phyloP scores from a whole-genome alignment of 2,888 invertebrate genomes.

The Hydrotaea cyrtoneurina region DNA sequence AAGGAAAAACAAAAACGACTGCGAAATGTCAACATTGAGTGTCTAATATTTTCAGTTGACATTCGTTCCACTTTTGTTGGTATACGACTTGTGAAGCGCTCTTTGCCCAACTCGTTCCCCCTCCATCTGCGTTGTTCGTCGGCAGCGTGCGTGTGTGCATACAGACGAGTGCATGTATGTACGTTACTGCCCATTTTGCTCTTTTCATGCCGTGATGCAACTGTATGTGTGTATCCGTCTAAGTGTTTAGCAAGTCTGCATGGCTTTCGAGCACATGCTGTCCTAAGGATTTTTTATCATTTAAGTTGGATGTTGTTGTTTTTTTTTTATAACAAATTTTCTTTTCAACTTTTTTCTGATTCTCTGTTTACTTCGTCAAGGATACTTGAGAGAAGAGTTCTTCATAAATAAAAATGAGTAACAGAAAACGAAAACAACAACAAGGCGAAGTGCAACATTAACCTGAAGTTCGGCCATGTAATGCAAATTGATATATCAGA shows the following conservation, averaged over 20 bases:
- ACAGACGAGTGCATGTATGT: background rate
- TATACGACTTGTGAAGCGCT: constrained; percentile 14
- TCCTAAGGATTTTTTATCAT: constrained; percentile 31
- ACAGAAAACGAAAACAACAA: constrained; percentile 23
- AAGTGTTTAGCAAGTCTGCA: background rate
- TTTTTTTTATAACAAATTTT: constrained; percentile 29
- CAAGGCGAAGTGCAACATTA: constrained; percentile 31
- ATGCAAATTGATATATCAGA: constrained; percentile 53
- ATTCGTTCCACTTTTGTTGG: constrained; percentile 32
- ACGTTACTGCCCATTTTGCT: background rate
- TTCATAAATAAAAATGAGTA: constrained; percentile 49
- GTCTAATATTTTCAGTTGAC: constrained; percentile 44
- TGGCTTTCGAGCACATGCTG: constrained; percentile 33
- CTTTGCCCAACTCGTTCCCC: background rate
- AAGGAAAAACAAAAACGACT: constrained; percentile 14
- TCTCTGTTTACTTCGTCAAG: constrained; percentile 47
- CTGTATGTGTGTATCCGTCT: background rate
- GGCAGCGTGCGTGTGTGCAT: background rate
- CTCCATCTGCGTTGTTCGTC: background rate
- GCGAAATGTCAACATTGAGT: constrained; percentile 41
- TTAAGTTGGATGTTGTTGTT: constrained; percentile 24
- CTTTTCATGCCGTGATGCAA: background rate
- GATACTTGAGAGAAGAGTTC: constrained; percentile 49
- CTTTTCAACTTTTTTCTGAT: constrained; percentile 28
- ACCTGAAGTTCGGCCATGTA: constrained; percentile 35